Base-by-base conservation (phyloP, 2,113 vertebrate genomes). In the Gobiocypris rarus region DNA sequence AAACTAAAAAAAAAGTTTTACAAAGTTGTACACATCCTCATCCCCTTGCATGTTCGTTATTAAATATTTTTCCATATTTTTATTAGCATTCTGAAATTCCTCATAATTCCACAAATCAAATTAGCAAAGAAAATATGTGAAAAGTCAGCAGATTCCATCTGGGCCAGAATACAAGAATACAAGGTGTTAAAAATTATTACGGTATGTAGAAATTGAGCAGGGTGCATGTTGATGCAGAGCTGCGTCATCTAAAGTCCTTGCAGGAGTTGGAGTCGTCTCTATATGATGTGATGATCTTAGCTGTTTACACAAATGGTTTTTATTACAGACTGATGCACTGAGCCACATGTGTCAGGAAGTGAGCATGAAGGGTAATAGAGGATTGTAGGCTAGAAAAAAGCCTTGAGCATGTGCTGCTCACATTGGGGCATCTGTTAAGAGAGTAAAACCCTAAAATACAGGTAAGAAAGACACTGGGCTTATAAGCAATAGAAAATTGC, bases 291-390 rank as follows among this genome's bases (percentile, higher is more conserved):
- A 86, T 48, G 50, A 38, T 59, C 26, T 84, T 71, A 52, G 43
- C 26, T 71, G 54, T 75, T 58, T 22, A 17, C 28, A 28, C 14
- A 45, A 82, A 86, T 73, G 41, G 26, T 45, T 69, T 87, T 79
- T 31, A 48, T 71, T 86, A 86, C n/a, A 65, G 67, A 43, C 17
- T 70, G 1, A 77, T 73, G 31, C 43, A 31, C 28, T 41, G 48
- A 63, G 14, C 41, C 41, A 74, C 56, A 65, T 77, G 50, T 83
- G 50, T 26, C 19, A 78, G 63, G 69, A 79, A 65, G 48, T n/a
- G 65, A 43, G 61, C 69, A 67, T 83, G 86, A 65, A 34, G 8
- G 7, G 9, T n/a, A 54, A 65, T 4, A 34, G 26, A 83, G 56
- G 45, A 14, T 83, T 84, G 43, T 71, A 45, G 54, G 17, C 19